Evolutionary conservation across 2,797 vertebrate genomes (phyloP).

Genomic region (Onychomys torridus): DNA sequence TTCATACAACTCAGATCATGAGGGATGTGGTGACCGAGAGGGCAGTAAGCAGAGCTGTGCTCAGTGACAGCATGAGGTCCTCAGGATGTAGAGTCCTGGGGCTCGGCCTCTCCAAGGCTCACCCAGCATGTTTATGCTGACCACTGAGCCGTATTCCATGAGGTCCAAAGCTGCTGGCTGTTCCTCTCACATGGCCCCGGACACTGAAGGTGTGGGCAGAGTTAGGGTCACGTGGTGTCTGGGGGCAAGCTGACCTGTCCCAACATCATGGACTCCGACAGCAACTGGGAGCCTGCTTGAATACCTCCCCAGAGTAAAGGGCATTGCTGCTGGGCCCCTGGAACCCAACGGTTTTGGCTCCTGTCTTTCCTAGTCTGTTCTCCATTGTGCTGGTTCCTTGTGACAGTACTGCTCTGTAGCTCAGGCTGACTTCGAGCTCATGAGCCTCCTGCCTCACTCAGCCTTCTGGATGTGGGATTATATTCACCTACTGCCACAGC

Average conservation of each 20-base stretch:
- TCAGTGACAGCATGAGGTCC: background rate
- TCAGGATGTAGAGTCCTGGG: background rate
- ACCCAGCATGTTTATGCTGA: background rate
- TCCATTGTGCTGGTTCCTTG: background rate
- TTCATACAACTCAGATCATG: background rate
- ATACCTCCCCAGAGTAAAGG: background rate
- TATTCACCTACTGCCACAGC: too few relatives aligned
- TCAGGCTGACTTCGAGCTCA: background rate
- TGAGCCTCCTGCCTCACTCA: background rate
- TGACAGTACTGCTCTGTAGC: background rate
- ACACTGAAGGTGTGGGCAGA: background rate
- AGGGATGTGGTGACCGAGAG: background rate
- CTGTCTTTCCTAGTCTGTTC: background rate
- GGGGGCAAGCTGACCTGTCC: background rate
- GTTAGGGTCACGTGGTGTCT: fast-evolving
- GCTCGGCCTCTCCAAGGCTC: background rate
- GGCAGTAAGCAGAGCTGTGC: background rate
- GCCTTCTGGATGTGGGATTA: background rate
- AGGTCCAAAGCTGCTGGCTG: background rate
- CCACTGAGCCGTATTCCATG: background rate
- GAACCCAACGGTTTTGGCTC: background rate
- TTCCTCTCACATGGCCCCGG: background rate
- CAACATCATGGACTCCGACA: background rate
- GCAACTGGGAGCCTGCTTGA: background rate
- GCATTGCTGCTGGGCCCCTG: fast-evolving